Conservation (phyloP, 2,113 vertebrate species). For the Megaceryle maxima region DNA sequence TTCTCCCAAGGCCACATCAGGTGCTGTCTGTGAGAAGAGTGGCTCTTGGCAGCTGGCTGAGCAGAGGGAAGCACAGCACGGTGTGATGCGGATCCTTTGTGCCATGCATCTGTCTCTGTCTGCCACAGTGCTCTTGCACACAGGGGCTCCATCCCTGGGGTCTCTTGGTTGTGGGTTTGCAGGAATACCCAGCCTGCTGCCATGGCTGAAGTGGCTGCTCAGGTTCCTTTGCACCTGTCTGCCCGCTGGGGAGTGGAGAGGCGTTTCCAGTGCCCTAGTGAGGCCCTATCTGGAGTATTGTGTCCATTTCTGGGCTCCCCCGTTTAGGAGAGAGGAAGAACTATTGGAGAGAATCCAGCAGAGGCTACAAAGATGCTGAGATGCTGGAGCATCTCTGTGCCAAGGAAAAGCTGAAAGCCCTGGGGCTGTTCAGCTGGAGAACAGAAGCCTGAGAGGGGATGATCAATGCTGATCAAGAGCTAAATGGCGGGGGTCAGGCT, state of each 20-base stretch:
- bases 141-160: not conserved
- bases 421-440: no score
- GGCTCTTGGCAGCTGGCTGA: rapidly evolving
- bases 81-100: no score
- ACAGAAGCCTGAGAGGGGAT: not conserved
- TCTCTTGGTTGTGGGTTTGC: not conserved
- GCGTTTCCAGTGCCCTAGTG: not conserved
- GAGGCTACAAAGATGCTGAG: not conserved
- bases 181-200: not conserved
- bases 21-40: not conserved
- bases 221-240: not conserved
- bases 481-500: not conserved
- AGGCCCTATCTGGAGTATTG: no score
- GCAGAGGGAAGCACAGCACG: not conserved
- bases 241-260: not conserved
- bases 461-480: not conserved
- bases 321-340: no score
- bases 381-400: no score
- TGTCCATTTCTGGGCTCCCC: no score
- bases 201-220: not conserved
- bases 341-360: not conserved
- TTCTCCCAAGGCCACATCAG: not conserved
- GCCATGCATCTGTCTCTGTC: rapidly evolving
- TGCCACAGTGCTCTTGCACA: not conserved
- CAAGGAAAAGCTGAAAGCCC: no score